These are phyloP conservation scores for Emmelina monodactyla DNA, from an alignment of 2,888 invertebrate species.

Conservation along the genomic window DNA sequence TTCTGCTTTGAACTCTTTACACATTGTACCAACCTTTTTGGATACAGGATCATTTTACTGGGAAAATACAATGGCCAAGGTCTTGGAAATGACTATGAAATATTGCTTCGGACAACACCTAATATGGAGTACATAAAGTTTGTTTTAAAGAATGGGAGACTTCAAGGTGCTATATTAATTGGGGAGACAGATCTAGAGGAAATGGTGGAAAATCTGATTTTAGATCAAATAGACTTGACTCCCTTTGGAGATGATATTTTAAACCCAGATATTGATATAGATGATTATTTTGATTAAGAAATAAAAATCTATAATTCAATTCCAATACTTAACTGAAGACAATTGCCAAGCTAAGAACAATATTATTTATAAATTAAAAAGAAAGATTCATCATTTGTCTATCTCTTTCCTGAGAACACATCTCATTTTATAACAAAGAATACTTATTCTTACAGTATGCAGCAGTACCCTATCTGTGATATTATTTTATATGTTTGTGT, in stretches of 20 bases:
- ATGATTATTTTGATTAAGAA: constrained; percentile 98
- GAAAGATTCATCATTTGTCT: too few relatives aligned
- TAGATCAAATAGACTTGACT: constrained; percentile 91
- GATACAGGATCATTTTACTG: constrained; percentile 88
- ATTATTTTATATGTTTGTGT: too few relatives aligned
- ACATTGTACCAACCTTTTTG: constrained; percentile 95
- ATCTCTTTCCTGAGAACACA: too few relatives aligned
- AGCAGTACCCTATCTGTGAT: too few relatives aligned
- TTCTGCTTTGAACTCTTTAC: constrained; percentile 98
- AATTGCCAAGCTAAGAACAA: too few relatives aligned
- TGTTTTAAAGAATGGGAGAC: constrained; percentile 79
- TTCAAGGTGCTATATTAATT: constrained; percentile 94
- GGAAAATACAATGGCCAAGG: constrained; percentile 95
- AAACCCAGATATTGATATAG: constrained; percentile 95
- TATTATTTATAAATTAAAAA: too few relatives aligned
- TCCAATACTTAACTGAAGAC: too few relatives aligned
- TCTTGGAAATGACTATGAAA: constrained; percentile 80
- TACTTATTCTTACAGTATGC: too few relatives aligned
- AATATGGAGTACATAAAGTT: constrained; percentile 86
- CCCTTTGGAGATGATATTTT: constrained; percentile 90
- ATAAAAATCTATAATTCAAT: too few relatives aligned
- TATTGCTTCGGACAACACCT: constrained; percentile 84
- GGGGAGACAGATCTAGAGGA: constrained; percentile 98
- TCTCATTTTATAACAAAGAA: too few relatives aligned
- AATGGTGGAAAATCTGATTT: constrained; percentile 96